phyloP scores from a whole-genome alignment of 2,888 invertebrate species.

The Spodoptera exigua region DNA sequence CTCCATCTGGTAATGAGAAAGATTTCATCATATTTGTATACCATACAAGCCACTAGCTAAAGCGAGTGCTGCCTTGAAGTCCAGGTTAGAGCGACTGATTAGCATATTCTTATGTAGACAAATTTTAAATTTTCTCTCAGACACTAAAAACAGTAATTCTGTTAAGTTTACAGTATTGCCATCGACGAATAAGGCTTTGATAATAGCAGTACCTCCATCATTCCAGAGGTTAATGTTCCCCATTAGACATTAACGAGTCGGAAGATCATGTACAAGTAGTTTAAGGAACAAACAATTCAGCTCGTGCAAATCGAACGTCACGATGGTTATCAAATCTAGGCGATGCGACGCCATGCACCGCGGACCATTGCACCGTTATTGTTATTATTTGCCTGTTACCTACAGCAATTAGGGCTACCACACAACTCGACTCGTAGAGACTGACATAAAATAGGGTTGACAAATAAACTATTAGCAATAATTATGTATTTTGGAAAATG shows the following conservation, averaged over 20 bases:
- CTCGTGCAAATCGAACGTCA: slow-evolving; percentile 60
- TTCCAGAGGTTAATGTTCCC: slow-evolving; percentile 4
- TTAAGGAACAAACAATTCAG: slow-evolving; percentile 37
- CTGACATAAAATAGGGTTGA: slow-evolving; percentile 16
- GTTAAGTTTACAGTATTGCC: too few relatives aligned
- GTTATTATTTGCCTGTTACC: slow-evolving; percentile 69
- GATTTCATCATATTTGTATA: too few relatives aligned
- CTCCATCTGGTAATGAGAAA: too few relatives aligned
- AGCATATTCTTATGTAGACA: too few relatives aligned
- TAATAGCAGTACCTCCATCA: neutral
- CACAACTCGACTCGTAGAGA: slow-evolving; percentile 3
- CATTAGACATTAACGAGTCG: slow-evolving; percentile 12
- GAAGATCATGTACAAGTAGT: slow-evolving; percentile 22
- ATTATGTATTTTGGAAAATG: slow-evolving; percentile 20
- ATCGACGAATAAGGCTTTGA: too few relatives aligned
- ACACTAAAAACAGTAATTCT: too few relatives aligned
- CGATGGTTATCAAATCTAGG: slow-evolving; percentile 66
- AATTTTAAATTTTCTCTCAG: too few relatives aligned
- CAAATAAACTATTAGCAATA: slow-evolving; percentile 6
- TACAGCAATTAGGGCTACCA: slow-evolving; percentile 49
- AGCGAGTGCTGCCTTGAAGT: too few relatives aligned
- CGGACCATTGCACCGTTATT: slow-evolving; percentile 64
- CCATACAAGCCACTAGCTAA: too few relatives aligned
- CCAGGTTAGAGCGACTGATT: too few relatives aligned
- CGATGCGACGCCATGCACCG: slow-evolving; percentile 56